phyloP scores from a whole-genome alignment of 2,888 invertebrate species.

The Amphipoea lucens region DNA sequence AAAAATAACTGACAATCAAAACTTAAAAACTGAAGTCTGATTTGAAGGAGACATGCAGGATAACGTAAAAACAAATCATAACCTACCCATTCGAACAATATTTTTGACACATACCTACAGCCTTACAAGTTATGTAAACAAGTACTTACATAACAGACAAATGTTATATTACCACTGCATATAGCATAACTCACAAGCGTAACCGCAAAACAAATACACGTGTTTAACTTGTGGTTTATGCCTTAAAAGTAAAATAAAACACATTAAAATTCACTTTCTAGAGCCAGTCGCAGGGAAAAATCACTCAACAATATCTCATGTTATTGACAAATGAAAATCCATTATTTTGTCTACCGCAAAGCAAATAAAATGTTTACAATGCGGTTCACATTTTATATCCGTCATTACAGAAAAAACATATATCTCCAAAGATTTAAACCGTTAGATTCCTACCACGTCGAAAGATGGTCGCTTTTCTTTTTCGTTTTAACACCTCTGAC shows the following conservation, averaged over 20 bases:
- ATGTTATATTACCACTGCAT: neutral
- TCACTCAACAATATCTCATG: neutral
- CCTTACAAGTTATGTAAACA: conserved; percentile 6
- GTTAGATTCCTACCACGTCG: neutral
- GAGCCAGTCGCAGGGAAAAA: neutral
- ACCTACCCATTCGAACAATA: neutral
- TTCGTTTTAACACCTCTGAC: neutral
- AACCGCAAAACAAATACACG: conserved; percentile 37
- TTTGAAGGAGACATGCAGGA: neutral
- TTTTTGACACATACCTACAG: neutral
- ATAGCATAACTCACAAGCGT: neutral
- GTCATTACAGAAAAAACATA: neutral
- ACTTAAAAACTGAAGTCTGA: too few relatives aligned
- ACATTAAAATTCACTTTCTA: conserved; percentile 21
- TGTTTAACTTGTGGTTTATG: neutral
- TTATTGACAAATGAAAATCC: conserved; percentile 3
- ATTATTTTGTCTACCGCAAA: conserved; percentile 14
- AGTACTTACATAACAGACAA: conserved; percentile 7
- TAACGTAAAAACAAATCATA: neutral
- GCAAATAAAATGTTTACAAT: neutral
- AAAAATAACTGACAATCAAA: neutral
- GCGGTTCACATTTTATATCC: neutral
- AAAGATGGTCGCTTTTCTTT: neutral
- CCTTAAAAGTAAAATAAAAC: conserved; percentile 15
- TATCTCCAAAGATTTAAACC: neutral